phyloP scores from a whole-genome alignment of 2,113 vertebrate species.

The Dipodomys spectabilis region DNA sequence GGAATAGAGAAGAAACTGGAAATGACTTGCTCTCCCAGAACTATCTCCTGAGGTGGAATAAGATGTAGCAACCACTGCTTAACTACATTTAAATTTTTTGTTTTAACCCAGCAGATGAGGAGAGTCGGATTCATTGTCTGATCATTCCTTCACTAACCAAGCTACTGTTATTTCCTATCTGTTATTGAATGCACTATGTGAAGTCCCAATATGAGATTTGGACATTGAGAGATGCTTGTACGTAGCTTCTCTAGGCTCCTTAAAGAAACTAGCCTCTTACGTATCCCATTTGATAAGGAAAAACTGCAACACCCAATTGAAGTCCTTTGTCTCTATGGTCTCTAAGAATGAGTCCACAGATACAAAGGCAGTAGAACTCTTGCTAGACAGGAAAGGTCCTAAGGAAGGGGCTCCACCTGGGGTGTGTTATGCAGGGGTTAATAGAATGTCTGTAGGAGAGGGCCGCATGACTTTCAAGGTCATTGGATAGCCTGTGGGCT shows the following conservation, averaged over 20 bases:
- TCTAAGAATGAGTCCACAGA: too few species aligned
- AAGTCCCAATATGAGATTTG: neutral
- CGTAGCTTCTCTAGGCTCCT: neutral
- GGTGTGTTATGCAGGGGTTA: too few species aligned
- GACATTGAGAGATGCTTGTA: neutral
- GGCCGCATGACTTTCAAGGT: too few species aligned
- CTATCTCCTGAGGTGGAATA: slow-evolving; percentile 20
- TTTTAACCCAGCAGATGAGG: slow-evolving; percentile 43
- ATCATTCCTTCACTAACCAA: slow-evolving; percentile 18
- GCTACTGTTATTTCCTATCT: neutral
- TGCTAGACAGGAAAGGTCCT: too few species aligned
- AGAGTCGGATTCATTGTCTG: slow-evolving; percentile 4
- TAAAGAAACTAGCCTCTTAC: neutral
- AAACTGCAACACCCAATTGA: too few species aligned
- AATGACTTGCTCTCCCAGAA: neutral
- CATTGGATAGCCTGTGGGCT: too few species aligned
- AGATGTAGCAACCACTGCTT: slow-evolving; percentile 1
- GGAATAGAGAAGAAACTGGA: slow-evolving; percentile 6
- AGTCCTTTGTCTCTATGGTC: too few species aligned
- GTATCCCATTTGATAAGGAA: too few species aligned
- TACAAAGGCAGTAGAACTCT: too few species aligned
- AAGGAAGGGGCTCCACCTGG: too few species aligned
- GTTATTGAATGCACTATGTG: neutral
- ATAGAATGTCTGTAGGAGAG: too few species aligned
- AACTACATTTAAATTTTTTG: slow-evolving; percentile 54